Base-by-base conservation (phyloP, 1,140 invertebrate species). In the Ganaspis sp. region DNA sequence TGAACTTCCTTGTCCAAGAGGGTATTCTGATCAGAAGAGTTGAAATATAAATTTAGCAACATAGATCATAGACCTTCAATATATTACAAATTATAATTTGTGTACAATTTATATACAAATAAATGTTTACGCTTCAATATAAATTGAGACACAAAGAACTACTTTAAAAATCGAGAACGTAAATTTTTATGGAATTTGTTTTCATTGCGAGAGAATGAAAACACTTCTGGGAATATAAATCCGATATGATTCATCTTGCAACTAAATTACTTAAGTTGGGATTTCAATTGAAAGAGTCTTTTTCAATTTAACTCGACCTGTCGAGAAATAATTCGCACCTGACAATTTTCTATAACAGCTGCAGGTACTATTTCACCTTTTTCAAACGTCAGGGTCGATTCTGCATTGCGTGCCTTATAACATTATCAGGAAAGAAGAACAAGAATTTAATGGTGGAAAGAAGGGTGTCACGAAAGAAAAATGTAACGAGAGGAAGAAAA, bases 391-490 rank as follows among this genome's bases (percentile, higher is more conserved):
- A 34, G 26, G 58, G 26, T n/a, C 23, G 58, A 64, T 64, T 64
- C 26, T 64, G 54, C 54, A 29, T 64, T 64, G 54, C 54, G 58
- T 64, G 58, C 15, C 58, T 64, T 34, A 64, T 34, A 29, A 64
- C 58, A 34, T 64, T 17, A 64, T 64, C 26, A 64, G 21, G 21
- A 64, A 34, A 64, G 23, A 29, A 64, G 12, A 64, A 29, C 58
- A 64, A 64, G 4, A 64, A 29, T 64, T 26, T 64, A 64, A 64
- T 64, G 26, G 58, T 1, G 9, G 8, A 29, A 29, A 26, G 21
- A 64, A 64, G 58, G 58, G 58, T 64, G 26, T 34, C 23, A 64
- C 23, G 58, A 64, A 64, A 64, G 58, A 64, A 64, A 64, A 64
- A 64, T 64, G 58, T 34, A 64, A 34, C 15, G 11, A 64, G 58